Percentiles rank a stretch among this genome's conserved stretches.
These are phyloP conservation scores for Laodelphax striatellus DNA, from an alignment of 1,140 invertebrate genomes.

Conservation along the genomic window DNA sequence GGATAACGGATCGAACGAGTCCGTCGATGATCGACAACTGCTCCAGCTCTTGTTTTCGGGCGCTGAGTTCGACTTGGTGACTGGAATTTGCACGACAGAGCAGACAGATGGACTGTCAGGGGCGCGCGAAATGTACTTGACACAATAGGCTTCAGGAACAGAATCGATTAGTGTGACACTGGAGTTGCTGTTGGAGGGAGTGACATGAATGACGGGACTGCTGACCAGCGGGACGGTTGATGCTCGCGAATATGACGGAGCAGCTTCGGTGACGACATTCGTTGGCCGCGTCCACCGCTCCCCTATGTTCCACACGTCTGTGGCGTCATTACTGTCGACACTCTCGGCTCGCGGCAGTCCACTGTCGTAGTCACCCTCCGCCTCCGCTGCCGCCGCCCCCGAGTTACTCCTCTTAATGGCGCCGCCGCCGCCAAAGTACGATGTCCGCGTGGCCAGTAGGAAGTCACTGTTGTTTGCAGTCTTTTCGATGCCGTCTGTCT, in stretches of 20 bases:
- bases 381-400: no score
- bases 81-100: conserved; percentile 14
- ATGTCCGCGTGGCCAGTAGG: no score
- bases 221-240: conserved; percentile 9
- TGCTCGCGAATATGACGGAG: conserved; percentile 6
- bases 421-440: no score
- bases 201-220: neutral
- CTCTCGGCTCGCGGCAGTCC: no score
- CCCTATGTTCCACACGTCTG: neutral
- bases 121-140: conserved; percentile 1
- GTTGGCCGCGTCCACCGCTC: neutral
- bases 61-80: conserved; percentile 18
- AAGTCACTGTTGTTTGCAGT: no score
- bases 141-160: neutral
- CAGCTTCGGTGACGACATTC: neutral
- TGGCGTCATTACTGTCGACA: neutral
- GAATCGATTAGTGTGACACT: neutral
- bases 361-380: no score
- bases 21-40: conserved; percentile 1
- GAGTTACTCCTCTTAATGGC: no score
- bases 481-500: no score
- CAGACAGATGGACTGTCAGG: conserved; percentile 16
- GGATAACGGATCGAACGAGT: conserved; percentile 10
- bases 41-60: conserved; percentile 8
- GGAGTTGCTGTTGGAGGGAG: neutral